Evolutionary conservation across 2,113 vertebrate species (phyloP).

Genomic region (Scomber scombrus): DNA sequence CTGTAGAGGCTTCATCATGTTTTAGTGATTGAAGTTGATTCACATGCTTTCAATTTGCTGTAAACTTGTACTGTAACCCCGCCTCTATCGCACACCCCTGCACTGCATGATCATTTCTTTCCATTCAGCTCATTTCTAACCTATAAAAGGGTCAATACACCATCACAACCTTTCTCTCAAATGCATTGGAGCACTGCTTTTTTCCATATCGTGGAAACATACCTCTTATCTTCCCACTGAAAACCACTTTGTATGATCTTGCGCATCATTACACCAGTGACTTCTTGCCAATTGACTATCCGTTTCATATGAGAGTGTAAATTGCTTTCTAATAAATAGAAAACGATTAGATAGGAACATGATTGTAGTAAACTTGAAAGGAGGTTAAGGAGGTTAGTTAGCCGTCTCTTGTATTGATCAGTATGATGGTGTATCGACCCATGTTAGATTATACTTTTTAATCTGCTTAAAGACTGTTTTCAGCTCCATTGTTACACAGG

Average conservation of each 20-base stretch:
- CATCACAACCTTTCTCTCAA: constrained; percentile 9
- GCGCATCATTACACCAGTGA: constrained; percentile 31
- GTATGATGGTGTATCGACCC: constrained; percentile 55
- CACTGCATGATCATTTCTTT: background rate
- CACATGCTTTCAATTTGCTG: constrained; percentile 4
- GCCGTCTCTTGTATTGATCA: constrained; percentile 56
- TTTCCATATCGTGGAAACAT: constrained; percentile 14
- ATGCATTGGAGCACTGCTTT: constrained; percentile 10
- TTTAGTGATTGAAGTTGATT: constrained; percentile 16
- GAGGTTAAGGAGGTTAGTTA: constrained; percentile 51
- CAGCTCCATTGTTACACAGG: constrained; percentile 1
- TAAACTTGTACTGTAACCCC: background rate
- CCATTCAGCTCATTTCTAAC: constrained; percentile 2
- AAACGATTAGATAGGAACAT: constrained; percentile 42
- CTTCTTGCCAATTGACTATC: constrained; percentile 25
- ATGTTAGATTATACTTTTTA: constrained; percentile 54
- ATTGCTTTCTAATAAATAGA: constrained; percentile 61
- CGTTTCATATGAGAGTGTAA: constrained; percentile 44
- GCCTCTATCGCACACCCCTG: background rate
- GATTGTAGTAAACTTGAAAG: constrained; percentile 41
- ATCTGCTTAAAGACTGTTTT: constrained; percentile 44
- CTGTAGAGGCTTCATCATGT: background rate
- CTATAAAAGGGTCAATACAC: constrained; percentile 13
- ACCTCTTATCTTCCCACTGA: constrained; percentile 8
- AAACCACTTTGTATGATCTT: constrained; percentile 39